Evolutionary conservation across 2,888 invertebrate genomes (phyloP).

Genomic region (Diloba caeruleocephala): DNA sequence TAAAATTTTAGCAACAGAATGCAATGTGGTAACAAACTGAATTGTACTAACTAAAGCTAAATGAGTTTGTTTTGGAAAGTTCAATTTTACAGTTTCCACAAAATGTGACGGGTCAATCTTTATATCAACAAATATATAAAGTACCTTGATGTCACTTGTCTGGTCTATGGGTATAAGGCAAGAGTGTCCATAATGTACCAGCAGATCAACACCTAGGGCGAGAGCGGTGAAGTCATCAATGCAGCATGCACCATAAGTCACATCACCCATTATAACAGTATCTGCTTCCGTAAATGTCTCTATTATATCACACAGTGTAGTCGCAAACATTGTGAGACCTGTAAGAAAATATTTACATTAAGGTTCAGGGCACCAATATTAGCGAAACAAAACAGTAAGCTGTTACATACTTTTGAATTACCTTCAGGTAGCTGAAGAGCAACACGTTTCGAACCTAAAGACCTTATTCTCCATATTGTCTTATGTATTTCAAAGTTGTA

Average conservation of each 20-base stretch:
- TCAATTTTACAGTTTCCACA: conserved; percentile 95
- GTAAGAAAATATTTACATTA: conserved; percentile 50
- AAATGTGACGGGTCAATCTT: conserved; percentile 98
- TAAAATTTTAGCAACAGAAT: conserved; percentile 93
- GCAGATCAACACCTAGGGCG: conserved; percentile 95
- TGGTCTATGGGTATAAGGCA: conserved; percentile 97
- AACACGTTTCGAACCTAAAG: conserved; percentile 95
- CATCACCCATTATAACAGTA: conserved; percentile 99
- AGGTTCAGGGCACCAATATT: background rate
- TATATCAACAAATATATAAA: conserved; percentile 99
- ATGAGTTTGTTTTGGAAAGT: conserved; percentile 91
- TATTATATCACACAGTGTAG: conserved; percentile 97
- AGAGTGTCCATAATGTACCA: conserved; percentile 99
- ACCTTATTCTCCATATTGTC: conserved; percentile 98
- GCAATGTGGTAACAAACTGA: conserved; percentile 98
- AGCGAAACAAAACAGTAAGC: background rate
- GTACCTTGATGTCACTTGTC: conserved; percentile 95
- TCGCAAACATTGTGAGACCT: conserved; percentile 96
- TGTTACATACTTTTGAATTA: conserved; percentile 30
- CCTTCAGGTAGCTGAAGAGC: conserved; percentile 99
- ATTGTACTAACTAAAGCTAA: conserved; percentile 98
- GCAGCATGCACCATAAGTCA: conserved; percentile 99
- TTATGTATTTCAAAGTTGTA: conserved; percentile 99
- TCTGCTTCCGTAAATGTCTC: conserved; percentile 96
- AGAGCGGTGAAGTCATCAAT: conserved; percentile 98